phyloP scores from a whole-genome alignment of 2,888 invertebrate species.

The Cerastoderma edule region DNA sequence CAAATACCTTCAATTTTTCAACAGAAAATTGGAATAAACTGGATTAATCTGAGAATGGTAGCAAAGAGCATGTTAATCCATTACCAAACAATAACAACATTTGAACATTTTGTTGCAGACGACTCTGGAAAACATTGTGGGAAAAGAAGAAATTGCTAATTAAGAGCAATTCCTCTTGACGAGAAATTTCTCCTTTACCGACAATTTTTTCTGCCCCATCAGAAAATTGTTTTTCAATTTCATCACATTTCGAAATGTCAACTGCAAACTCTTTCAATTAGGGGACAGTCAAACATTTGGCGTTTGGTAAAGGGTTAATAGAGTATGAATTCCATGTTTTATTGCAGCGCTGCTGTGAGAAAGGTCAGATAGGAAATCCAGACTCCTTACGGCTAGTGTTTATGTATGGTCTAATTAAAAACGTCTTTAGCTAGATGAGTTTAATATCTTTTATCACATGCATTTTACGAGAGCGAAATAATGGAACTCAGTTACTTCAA shows the following conservation, averaged over 20 bases:
- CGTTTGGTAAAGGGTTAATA: not conserved
- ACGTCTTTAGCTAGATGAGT: constrained; percentile 29
- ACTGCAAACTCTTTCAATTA: too few relatives aligned
- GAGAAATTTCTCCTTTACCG: not conserved
- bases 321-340: constrained; percentile 45
- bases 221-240: too few relatives aligned
- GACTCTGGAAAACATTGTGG: too few relatives aligned
- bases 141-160: too few relatives aligned
- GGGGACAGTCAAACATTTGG: too few relatives aligned
- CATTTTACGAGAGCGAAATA: constrained; percentile 54
- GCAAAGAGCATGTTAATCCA: too few relatives aligned
- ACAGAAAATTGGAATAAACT: too few relatives aligned
- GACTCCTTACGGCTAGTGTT: constrained; percentile 36
- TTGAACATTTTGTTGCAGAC: too few relatives aligned
- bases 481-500: constrained; percentile 37
- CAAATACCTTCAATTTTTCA: too few relatives aligned
- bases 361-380: constrained; percentile 45
- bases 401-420: constrained; percentile 43
- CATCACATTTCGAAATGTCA: too few relatives aligned
- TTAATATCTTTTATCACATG: constrained; percentile 51
- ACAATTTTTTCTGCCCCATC: constrained; percentile 4
- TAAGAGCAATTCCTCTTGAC: not conserved
- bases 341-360: constrained; percentile 44
- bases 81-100: too few relatives aligned
- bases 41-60: too few relatives aligned